Conservation (phyloP, 2,888 invertebrate species). For the Netelia melanura region DNA sequence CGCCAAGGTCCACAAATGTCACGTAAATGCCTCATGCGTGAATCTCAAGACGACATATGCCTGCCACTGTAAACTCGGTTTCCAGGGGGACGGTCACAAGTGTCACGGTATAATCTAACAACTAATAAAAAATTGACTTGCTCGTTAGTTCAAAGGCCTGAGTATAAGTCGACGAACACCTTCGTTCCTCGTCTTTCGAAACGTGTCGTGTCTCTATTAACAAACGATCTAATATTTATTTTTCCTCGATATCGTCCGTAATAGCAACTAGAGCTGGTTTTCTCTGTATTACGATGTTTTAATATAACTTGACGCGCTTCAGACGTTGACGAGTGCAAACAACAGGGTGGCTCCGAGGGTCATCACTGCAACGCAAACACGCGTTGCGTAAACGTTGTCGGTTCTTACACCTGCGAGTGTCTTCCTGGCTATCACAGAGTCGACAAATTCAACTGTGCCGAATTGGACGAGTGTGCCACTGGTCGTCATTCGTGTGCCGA, state of each 20-base stretch:
- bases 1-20: conserved; percentile 94
- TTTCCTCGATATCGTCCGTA: neutral
- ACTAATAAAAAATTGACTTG: conserved; percentile 28
- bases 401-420: conserved; percentile 94
- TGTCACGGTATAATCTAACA: conserved; percentile 88
- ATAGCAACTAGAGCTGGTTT: neutral
- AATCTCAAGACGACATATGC: conserved; percentile 96
- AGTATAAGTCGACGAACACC: neutral
- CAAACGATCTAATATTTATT: neutral
- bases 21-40: conserved; percentile 95
- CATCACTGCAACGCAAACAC: conserved; percentile 95
- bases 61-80: conserved; percentile 96
- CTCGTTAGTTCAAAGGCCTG: neutral
- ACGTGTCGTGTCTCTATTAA: neutral
- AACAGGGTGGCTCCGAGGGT: conserved; percentile 91
- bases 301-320: neutral
- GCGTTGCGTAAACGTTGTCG: conserved; percentile 92
- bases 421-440: conserved; percentile 91
- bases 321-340: conserved; percentile 95
- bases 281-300: neutral
- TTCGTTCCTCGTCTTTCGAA: neutral
- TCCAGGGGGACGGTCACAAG: conserved; percentile 93
- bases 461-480: conserved; percentile 92
- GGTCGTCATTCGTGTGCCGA: conserved; percentile 91
- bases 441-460: conserved; percentile 92